Evolutionary conservation across 2,113 vertebrate genomes (phyloP).

Genomic region (Dasyprocta punctata): DNA sequence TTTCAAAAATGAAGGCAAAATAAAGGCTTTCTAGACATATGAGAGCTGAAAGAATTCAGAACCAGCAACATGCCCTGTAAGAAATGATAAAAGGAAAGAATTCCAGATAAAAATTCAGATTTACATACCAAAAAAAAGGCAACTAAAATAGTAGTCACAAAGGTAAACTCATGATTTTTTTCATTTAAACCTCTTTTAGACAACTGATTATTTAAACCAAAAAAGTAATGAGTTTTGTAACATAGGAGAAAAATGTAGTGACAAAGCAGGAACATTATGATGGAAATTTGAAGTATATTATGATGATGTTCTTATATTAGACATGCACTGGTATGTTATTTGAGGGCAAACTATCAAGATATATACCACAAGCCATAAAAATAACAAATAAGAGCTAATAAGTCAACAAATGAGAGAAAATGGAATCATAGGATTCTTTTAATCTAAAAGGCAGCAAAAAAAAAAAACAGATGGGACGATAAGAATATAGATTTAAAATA

Average conservation of each 20-base stretch:
- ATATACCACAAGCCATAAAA: rapidly evolving
- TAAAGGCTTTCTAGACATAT: neutral
- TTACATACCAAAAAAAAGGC: neutral
- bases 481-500: neutral
- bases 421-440: neutral
- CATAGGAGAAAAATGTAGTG: neutral
- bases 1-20: neutral
- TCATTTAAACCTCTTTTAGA: neutral
- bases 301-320: neutral
- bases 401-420: neutral
- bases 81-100: neutral
- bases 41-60: neutral
- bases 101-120: neutral
- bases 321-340: rapidly evolving
- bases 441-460: neutral
- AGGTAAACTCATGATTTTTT: neutral
- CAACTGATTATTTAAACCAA: neutral
- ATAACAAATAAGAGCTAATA: neutral
- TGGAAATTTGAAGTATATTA: neutral
- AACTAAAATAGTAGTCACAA: neutral
- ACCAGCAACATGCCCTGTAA: neutral
- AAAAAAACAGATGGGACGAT: neutral
- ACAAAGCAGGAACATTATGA: neutral
- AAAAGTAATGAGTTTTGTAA: neutral
- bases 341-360: neutral